These are phyloP conservation scores for Amazona guildingii DNA, from an alignment of 2,113 vertebrate genomes.

Conservation along the genomic window DNA sequence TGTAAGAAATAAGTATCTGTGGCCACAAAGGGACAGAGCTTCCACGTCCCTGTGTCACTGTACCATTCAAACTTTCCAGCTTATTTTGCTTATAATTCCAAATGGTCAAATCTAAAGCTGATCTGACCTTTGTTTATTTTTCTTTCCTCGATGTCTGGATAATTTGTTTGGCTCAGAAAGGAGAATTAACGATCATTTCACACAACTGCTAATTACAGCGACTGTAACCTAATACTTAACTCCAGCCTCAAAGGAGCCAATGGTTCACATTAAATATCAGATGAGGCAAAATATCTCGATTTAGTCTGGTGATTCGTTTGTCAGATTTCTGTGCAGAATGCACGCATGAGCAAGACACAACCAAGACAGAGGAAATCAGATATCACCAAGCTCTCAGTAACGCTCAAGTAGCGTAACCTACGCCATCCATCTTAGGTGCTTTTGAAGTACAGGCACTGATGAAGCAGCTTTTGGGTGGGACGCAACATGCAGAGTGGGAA, in stretches of 20 bases:
- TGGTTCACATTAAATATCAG: background rate
- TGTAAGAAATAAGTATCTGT: background rate
- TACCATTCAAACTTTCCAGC: background rate
- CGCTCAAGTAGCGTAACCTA: background rate
- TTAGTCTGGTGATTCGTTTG: background rate
- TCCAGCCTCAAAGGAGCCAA: background rate
- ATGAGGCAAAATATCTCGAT: background rate
- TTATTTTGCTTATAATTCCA: background rate
- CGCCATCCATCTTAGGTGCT: background rate
- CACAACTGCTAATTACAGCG: background rate
- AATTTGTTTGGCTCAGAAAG: background rate
- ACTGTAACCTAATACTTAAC: background rate
- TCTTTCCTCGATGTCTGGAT: background rate
- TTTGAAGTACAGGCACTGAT: background rate
- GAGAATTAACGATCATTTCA: background rate
- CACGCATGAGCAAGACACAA: background rate
- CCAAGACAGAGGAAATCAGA: background rate
- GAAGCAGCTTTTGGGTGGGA: background rate
- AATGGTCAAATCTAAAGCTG: background rate
- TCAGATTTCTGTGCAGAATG: background rate
- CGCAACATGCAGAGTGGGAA: background rate
- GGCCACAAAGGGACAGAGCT: background rate
- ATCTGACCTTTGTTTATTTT: constrained; percentile 1
- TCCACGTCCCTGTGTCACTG: background rate
- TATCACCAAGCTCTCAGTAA: background rate